Evolutionary conservation across 2,113 vertebrate genomes (phyloP), one percentile per base, ranked within the genome.

Genomic region (Morone saxatilis): DNA sequence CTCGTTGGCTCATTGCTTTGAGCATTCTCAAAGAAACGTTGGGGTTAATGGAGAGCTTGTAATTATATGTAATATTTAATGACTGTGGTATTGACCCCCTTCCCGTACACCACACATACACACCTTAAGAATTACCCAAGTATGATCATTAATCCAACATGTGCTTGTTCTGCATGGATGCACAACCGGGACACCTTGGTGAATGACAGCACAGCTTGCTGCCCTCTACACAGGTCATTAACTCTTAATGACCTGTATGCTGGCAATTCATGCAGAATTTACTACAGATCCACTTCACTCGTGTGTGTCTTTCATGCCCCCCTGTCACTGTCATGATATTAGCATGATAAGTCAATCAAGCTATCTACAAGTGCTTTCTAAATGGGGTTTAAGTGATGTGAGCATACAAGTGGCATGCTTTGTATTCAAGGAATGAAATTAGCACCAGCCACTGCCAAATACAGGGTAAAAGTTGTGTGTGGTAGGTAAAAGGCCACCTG

Each of bases 31-130:
- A 38, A 69, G 40, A 85, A 84, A 59, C 2, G 20, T 5, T 40
- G 53, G 67, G 86, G 80, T 91, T 92, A 91, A 93, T 91, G 73
- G 69, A 82, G 71, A 67, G 54, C 81, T 85, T 88, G 85, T 92
- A 87, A 91, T 91, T 86, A 81, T 69, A 89, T 84, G 77, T 83
- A 79, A 85, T 85, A 85, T 79, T 80, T 88, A 90, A 93, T 88
- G 80, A 87, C 67, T 76, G 60, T 75, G n/a, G 67, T 51, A 20
- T 13, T 71, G 5, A 4, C 61, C 53, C 22, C 31, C 38, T 25
- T 36, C 54, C 1, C 53, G 31, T 66, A 20, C 40, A 69, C n/a
- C 1, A 16, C 71, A 59, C 77, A 63, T 54, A 72, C 79, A 86
- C 61, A 84, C 78, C 50, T 87, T 83, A 65, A 81, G 84, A 86